Percentiles rank a stretch among this genome's conserved stretches.
phyloP scores from a whole-genome alignment of 2,888 invertebrate genomes.

The Lymantria monacha region DNA sequence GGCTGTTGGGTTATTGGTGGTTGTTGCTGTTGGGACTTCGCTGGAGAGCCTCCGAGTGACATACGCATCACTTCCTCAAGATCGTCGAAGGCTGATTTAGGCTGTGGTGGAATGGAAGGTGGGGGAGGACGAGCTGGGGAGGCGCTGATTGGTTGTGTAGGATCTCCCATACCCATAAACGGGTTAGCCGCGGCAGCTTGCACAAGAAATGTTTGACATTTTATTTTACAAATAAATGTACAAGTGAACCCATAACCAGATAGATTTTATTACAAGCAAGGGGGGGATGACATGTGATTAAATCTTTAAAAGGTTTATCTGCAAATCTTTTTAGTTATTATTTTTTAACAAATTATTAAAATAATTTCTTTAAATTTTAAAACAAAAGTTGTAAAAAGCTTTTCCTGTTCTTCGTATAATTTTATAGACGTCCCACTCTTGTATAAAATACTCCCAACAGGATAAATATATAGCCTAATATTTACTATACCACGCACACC shows the following conservation, averaged over 20 bases:
- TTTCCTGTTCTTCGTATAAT: too few relatives aligned
- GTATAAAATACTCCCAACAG: too few relatives aligned
- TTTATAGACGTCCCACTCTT: too few relatives aligned
- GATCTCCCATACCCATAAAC: slow-evolving; percentile 84
- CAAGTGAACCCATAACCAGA: slow-evolving; percentile 37
- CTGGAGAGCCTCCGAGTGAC: slow-evolving; percentile 85
- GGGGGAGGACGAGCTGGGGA: slow-evolving; percentile 81
- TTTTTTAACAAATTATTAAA: too few relatives aligned
- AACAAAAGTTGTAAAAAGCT: too few relatives aligned
- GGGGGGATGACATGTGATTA: slow-evolving; percentile 30
- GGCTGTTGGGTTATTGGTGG: slow-evolving; percentile 65
- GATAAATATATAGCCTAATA: too few relatives aligned
- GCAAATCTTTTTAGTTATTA: too few relatives aligned
- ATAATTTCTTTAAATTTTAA: too few relatives aligned
- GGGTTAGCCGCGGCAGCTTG: slow-evolving; percentile 85
- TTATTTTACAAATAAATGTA: slow-evolving; percentile 30
- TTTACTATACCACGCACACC: too few relatives aligned
- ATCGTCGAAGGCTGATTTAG: slow-evolving; percentile 86
- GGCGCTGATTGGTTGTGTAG: slow-evolving; percentile 67
- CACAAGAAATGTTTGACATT: slow-evolving; percentile 49
- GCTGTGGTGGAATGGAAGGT: slow-evolving; percentile 62
- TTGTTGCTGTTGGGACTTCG: slow-evolving; percentile 54
- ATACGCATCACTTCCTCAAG: slow-evolving; percentile 86
- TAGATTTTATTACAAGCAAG: slow-evolving; percentile 30
- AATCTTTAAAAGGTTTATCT: not conserved